Evolutionary conservation across 2,888 invertebrate species (phyloP).

Genomic region (Nephrotoma appendiculata): DNA sequence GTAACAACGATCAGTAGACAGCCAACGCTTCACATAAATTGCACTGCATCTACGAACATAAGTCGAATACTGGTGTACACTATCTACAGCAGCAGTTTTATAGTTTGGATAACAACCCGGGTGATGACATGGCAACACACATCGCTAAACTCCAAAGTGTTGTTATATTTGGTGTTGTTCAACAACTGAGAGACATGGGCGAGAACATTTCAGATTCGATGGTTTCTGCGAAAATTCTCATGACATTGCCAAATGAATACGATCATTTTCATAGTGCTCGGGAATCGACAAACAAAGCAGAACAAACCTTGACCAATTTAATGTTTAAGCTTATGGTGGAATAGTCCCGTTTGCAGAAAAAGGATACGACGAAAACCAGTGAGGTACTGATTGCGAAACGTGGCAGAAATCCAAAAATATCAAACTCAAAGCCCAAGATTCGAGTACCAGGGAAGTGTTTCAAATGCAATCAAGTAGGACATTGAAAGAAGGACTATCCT

Average conservation of each 20-base stretch:
- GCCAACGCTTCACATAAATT: conserved; percentile 12
- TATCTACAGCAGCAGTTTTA: conserved; percentile 15
- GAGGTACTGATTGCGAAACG: not conserved
- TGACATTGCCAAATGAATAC: conserved; percentile 12
- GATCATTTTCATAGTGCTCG: conserved; percentile 5
- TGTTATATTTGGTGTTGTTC: no score
- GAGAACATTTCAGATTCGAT: conserved; percentile 11
- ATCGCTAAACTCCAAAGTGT: conserved; percentile 11
- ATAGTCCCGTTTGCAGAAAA: conserved; percentile 12
- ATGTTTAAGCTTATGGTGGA: conserved; percentile 6
- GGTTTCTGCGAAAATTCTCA: conserved; percentile 13
- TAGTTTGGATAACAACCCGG: conserved; percentile 9
- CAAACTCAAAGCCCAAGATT: not conserved
- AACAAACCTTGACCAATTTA: conserved; percentile 16
- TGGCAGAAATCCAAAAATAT: not conserved
- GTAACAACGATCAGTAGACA: conserved; percentile 12
- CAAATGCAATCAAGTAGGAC: conserved; percentile 13
- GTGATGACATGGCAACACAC: conserved; percentile 11
- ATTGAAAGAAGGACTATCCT: conserved; percentile 14
- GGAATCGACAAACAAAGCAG: conserved; percentile 14
- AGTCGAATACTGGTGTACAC: conserved; percentile 16
- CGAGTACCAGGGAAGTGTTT: conserved; percentile 11
- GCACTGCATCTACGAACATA: conserved; percentile 18
- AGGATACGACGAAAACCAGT: conserved; percentile 11
- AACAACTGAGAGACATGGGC: conserved; percentile 11